phyloP scores from a whole-genome alignment of 2,888 invertebrate species.

The Sesia apiformis region DNA sequence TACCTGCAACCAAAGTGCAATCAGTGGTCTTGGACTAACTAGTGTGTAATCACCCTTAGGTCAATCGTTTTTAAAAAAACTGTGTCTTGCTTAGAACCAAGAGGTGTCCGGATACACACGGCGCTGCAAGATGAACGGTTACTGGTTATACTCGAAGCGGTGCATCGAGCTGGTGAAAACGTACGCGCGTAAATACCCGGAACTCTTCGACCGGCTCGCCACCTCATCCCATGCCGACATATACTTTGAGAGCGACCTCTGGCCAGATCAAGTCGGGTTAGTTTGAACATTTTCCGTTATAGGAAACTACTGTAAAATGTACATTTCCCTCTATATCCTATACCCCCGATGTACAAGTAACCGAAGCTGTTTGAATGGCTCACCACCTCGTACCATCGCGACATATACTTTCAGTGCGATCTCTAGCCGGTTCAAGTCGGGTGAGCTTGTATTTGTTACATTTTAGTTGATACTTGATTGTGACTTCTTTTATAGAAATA shows the following conservation, averaged over 20 bases:
- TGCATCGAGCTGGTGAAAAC: constrained; percentile 80
- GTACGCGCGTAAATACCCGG: constrained; percentile 83
- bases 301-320: too few species aligned
- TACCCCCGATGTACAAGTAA: constrained; percentile 54
- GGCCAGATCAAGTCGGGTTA: constrained; percentile 72
- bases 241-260: constrained; percentile 81
- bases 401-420: constrained; percentile 77
- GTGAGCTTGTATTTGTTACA: constrained; percentile 32
- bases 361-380: constrained; percentile 83
- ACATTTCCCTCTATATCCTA: too few species aligned
- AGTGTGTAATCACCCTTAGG: too few species aligned
- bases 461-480: too few species aligned
- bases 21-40: too few species aligned
- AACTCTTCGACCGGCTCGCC: constrained; percentile 78
- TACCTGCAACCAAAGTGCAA: too few species aligned
- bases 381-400: constrained; percentile 45
- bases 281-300: constrained; percentile 7
- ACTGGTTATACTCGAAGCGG: constrained; percentile 89
- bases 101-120: constrained; percentile 88
- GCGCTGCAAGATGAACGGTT: constrained; percentile 70
- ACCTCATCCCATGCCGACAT: constrained; percentile 50
- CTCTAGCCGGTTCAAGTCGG: constrained; percentile 76
- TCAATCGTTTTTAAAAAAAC: too few species aligned
- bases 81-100: constrained; percentile 60
- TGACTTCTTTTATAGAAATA: too few species aligned